Evolutionary conservation across 2,113 vertebrate species (phyloP), one percentile per base, ranked within the genome.

Genomic region (Lycocorax pyrrhopterus): DNA sequence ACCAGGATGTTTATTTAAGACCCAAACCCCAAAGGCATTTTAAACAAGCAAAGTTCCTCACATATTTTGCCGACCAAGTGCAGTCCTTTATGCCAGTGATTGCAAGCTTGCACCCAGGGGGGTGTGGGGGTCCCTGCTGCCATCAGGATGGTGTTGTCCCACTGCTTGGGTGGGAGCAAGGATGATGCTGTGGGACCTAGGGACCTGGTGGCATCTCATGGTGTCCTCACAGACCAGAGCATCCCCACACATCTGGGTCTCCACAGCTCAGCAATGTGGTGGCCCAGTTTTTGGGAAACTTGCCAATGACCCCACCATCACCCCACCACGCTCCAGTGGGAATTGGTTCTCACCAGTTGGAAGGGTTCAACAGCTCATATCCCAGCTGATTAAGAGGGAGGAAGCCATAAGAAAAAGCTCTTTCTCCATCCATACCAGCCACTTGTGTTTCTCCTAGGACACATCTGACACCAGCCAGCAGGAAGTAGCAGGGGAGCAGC

Each of bases 1-100:
- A 72, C 44, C 85, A 94, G 88, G 92, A 95, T 89, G 88, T 95
- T 92, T 95, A 91, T 69, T 90, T 86, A 90, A 96, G 90, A 79
- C 82, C 82, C 92, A 87, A 90, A 89, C 75, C 87, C 92, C 92
- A 79, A 93, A 95, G 88, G 90, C 82, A 86, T 78, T 77, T 60
- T 89, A 93, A 95, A 83, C 87, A 87, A 87, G 68, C 72, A 26
- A 62, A 93, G 88, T 88, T 94, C 92, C 90, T 95, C 52, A 63
- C 82, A 68, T 83, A 93, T 77, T 90, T 95, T 30, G 33, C 81
- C 0, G 2, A 66, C 71, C 3, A 12, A 89, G 35, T 9, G 5
- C 15, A 14, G 62, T 60, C 62, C 67, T 87, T 73, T 74, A n/a
- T 60, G 35, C 8, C 5, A 5, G 21, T 0, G 20, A 95, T 2